Percentiles rank a stretch among this genome's conserved stretches.
Conservation (phyloP, 37 sponge, comb jelly and placozoan genomes). For the Axinella damicornis region DNA sequence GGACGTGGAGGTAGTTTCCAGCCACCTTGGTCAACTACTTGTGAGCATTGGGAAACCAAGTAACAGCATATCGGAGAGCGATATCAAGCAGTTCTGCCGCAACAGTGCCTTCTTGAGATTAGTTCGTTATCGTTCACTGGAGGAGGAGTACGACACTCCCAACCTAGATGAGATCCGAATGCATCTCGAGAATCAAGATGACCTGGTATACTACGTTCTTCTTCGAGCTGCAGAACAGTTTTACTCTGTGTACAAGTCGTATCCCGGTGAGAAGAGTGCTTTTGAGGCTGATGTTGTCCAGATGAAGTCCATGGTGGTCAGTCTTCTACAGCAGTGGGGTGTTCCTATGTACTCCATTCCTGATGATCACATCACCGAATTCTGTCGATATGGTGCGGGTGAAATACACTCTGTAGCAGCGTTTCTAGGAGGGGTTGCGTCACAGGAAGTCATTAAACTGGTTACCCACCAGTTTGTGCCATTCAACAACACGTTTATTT, state of each 20-base stretch:
- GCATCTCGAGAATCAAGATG: conserved; percentile 66
- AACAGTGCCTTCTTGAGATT: conserved; percentile 82
- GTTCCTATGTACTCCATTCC: conserved; percentile 32
- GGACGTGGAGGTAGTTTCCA: conserved; percentile 65
- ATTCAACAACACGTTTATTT: conserved; percentile 93
- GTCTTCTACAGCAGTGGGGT: conserved; percentile 54
- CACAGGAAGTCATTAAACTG: conserved; percentile 96
- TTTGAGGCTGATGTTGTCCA: conserved; percentile 68
- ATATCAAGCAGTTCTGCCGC: conserved; percentile 71
- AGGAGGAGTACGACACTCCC: conserved; percentile 63
- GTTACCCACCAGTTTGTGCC: conserved; percentile 97
- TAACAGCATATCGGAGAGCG: conserved; percentile 40
- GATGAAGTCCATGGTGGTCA: conserved; percentile 56
- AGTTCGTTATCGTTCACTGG: conserved; percentile 68
- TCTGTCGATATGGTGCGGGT: conserved; percentile 84
- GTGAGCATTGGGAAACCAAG: conserved; percentile 22
- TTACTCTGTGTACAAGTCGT: conserved; percentile 38
- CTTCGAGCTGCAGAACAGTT: conserved; percentile 88
- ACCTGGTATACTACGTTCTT: conserved; percentile 80
- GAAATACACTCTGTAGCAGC: conserved; percentile 96
- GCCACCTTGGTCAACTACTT: conserved; percentile 37
- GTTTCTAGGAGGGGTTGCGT: conserved; percentile 93
- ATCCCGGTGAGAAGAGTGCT: conserved; percentile 58
- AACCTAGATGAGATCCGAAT: conserved; percentile 43
- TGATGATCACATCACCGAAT: conserved; percentile 66